Conservation (phyloP, 2,113 vertebrate genomes). For the Xyliphius kryptos region DNA sequence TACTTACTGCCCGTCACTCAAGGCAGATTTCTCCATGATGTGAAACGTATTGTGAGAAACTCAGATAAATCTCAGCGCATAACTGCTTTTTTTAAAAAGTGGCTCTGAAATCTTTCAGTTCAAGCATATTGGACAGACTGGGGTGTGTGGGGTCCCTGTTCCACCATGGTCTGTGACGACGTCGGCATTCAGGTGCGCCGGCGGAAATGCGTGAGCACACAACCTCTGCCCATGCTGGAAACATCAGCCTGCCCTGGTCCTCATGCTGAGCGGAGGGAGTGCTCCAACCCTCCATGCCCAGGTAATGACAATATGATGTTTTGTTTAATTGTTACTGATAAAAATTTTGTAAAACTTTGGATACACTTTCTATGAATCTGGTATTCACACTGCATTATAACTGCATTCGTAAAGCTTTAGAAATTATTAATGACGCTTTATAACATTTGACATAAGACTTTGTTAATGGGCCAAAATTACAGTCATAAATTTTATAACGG, state of each 20-base stretch:
- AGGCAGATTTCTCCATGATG: constrained; percentile 12
- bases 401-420: too few species aligned
- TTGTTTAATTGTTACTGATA: too few species aligned
- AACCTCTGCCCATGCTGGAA: constrained; percentile 45
- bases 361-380: too few species aligned
- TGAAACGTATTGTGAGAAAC: constrained; percentile 2
- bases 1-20: neutral
- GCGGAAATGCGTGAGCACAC: constrained; percentile 66
- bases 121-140: constrained; percentile 75
- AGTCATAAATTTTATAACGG: too few species aligned
- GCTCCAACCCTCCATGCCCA: constrained; percentile 64
- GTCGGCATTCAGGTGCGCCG: constrained; percentile 69
- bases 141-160: constrained; percentile 75
- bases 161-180: constrained; percentile 61
- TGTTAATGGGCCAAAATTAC: too few species aligned
- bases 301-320: too few species aligned
- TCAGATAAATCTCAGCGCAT: neutral
- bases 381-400: too few species aligned
- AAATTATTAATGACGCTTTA: too few species aligned
- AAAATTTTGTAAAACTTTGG: too few species aligned
- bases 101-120: too few species aligned
- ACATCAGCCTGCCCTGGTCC: constrained; percentile 70
- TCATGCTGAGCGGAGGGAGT: constrained; percentile 65
- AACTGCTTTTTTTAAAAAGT: too few species aligned
- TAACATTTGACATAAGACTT: too few species aligned